Evolutionary conservation across 2,888 invertebrate genomes (phyloP).

Genomic region (Anaspis maculata): DNA sequence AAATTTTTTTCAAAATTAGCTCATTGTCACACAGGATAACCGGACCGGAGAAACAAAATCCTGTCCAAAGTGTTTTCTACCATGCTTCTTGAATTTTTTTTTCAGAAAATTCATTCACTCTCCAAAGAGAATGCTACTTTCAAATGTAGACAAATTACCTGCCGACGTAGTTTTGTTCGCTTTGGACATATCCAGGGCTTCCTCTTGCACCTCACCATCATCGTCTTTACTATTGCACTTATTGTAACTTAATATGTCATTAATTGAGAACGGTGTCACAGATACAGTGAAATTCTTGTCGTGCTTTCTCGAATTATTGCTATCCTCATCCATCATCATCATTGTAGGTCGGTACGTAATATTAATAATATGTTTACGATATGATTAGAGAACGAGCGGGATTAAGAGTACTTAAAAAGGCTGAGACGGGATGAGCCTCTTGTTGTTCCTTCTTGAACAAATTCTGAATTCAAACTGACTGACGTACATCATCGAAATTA

Average conservation of each 20-base stretch:
- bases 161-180: conserved; percentile 20
- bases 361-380: too few species aligned
- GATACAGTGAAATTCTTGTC: conserved; percentile 24
- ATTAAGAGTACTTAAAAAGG: too few species aligned
- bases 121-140: too few species aligned
- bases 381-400: too few species aligned
- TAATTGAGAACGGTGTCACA: conserved; percentile 63
- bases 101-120: too few species aligned
- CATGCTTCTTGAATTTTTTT: too few species aligned
- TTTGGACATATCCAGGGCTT: conserved; percentile 43
- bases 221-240: conserved; percentile 36
- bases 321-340: not conserved
- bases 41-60: too few species aligned
- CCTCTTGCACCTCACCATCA: conserved; percentile 39
- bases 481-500: conserved; percentile 34
- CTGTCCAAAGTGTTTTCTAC: too few species aligned
- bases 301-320: conserved; percentile 10
- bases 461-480: conserved; percentile 34
- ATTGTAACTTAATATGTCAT: conserved; percentile 55
- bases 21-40: too few species aligned
- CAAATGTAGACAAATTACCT: too few species aligned
- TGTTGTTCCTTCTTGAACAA: conserved; percentile 22
- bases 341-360: not conserved
- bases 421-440: not conserved
- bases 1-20: too few species aligned